Conservation (phyloP, 1,140 invertebrate genomes). For the Ridgeia piscesae region DNA sequence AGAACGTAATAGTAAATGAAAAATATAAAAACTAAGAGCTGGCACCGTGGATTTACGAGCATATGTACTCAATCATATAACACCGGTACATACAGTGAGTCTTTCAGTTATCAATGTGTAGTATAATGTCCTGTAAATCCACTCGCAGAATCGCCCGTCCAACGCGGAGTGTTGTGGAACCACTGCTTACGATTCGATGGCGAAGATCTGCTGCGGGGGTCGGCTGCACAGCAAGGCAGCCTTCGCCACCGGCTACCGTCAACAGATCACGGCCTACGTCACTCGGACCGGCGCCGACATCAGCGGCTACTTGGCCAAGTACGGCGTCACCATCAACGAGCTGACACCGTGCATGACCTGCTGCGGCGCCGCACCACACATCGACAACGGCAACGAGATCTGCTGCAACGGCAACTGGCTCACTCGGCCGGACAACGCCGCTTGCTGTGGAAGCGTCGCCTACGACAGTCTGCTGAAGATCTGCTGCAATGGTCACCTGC, state of each 20-base stretch:
- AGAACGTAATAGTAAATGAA: too few relatives aligned
- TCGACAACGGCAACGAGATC: not conserved
- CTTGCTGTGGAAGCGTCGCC: not conserved
- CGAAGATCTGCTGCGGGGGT: not conserved
- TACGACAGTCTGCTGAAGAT: not conserved
- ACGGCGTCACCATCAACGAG: not conserved
- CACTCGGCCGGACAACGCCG: not conserved
- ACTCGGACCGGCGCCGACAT: not conserved
- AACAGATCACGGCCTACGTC: not conserved
- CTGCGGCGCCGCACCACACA: not conserved
- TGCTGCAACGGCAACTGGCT: not conserved
- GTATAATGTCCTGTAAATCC: not conserved
- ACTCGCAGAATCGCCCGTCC: not conserved
- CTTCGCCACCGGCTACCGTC: not conserved
- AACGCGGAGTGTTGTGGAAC: not conserved
- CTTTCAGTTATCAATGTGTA: not conserved
- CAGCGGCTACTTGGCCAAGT: not conserved
- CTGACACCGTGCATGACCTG: not conserved
- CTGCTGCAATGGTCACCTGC: not conserved
- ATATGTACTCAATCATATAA: not conserved
- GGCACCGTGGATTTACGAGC: too few relatives aligned
- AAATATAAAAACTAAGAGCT: too few relatives aligned
- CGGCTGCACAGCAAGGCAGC: not conserved
- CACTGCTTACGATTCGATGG: not conserved
- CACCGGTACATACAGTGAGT: not conserved